phyloP scores from a whole-genome alignment of 2,797 vertebrate species.

The Anguilla anguilla region DNA sequence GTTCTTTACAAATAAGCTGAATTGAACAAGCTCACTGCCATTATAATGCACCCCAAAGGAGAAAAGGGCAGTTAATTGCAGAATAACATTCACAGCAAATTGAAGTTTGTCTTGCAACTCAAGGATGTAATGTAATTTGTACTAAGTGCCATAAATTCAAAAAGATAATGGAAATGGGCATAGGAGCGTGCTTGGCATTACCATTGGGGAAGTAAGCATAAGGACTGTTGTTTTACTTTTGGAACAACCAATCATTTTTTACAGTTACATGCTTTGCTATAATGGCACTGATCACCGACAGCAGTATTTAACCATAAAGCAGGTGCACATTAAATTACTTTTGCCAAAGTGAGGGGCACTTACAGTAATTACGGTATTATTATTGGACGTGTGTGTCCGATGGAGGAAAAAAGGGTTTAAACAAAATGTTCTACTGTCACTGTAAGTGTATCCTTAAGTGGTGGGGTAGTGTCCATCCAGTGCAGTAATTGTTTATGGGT shows the following conservation, averaged over 20 bases:
- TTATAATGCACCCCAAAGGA: background rate
- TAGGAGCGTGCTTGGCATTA: too few relatives aligned
- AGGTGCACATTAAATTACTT: background rate
- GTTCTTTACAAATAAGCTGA: background rate
- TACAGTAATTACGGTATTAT: background rate
- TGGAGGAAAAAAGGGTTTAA: background rate
- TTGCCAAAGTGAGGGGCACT: background rate
- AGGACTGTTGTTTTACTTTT: too few relatives aligned
- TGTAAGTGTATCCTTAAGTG: background rate
- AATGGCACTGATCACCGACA: background rate
- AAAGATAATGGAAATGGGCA: background rate
- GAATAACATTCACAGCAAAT: background rate
- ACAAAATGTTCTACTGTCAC: background rate
- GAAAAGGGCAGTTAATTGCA: background rate
- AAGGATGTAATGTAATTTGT: background rate
- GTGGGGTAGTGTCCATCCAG: background rate
- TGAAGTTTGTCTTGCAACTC: background rate
- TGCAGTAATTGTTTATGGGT: background rate
- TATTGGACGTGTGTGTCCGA: background rate
- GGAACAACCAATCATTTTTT: too few relatives aligned
- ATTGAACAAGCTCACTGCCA: background rate
- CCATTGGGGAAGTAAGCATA: too few relatives aligned
- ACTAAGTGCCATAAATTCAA: background rate
- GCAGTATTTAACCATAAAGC: background rate
- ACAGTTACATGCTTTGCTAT: too few relatives aligned